These are phyloP conservation scores for Epizoanthus fatuus DNA, from an alignment of 92 coral and sea anemone genomes.

Conservation along the genomic window DNA sequence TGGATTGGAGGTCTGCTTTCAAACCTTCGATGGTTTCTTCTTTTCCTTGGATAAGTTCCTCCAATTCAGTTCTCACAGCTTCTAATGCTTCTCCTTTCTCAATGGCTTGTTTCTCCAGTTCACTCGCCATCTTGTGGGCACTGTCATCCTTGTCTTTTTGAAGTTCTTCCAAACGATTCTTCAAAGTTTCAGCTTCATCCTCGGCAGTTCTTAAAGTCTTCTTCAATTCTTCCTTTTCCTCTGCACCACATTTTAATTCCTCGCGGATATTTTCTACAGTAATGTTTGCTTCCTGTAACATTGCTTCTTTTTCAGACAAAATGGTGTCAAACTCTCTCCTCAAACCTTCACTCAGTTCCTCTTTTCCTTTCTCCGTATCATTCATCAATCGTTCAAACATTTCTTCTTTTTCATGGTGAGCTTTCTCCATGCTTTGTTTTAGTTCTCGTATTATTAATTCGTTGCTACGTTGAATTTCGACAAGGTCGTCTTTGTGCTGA, in stretches of 20 bases:
- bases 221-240: constrained; percentile 36
- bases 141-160: constrained; percentile 25
- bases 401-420: constrained; percentile 76
- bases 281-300: constrained; percentile 39
- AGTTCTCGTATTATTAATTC: constrained; percentile 56
- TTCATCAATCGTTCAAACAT: constrained; percentile 79
- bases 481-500: constrained; percentile 25
- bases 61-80: constrained; percentile 63
- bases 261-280: constrained; percentile 31
- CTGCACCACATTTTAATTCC: constrained; percentile 14
- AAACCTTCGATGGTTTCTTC: constrained; percentile 42
- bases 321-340: constrained; percentile 63
- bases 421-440: constrained; percentile 68
- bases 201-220: constrained; percentile 34
- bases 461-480: constrained; percentile 19
- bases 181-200: constrained; percentile 40
- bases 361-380: constrained; percentile 75
- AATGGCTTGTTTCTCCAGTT: constrained; percentile 29
- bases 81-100: constrained; percentile 50
- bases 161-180: constrained; percentile 39
- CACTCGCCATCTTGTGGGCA: constrained; percentile 26
- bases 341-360: constrained; percentile 64
- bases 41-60: constrained; percentile 48
- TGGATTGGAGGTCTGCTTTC: constrained; percentile 47
- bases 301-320: constrained; percentile 56